Evolutionary conservation across 2,797 vertebrate genomes (phyloP).

Genomic region (Tiaroga cobitis): DNA sequence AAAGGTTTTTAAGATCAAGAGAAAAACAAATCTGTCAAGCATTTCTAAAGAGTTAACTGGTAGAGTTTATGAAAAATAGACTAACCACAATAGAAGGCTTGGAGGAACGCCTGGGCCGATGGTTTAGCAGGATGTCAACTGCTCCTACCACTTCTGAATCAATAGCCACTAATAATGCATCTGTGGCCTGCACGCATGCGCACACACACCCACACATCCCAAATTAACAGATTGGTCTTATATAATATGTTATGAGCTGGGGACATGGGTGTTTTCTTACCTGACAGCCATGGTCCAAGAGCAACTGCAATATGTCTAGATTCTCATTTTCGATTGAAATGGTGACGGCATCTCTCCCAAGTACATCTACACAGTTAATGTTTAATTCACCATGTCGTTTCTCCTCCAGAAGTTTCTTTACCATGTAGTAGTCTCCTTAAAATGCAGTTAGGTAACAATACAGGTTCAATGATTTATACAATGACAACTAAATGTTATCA

Average conservation of each 20-base stretch:
- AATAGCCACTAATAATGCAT: constrained; percentile 95
- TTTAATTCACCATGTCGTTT: constrained; percentile 93
- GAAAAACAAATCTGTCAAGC: too few species aligned
- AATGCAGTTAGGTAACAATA: constrained; percentile 36
- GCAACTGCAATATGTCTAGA: constrained; percentile 94
- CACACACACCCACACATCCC: not conserved
- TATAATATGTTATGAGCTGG: not conserved
- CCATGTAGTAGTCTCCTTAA: constrained; percentile 99
- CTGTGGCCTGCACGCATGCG: constrained; percentile 79
- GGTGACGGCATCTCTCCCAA: constrained; percentile 94
- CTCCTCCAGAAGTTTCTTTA: constrained; percentile 97
- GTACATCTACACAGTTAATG: constrained; percentile 95
- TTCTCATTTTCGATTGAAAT: constrained; percentile 98
- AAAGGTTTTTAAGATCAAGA: not conserved
- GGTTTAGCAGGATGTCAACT: constrained; percentile 97
- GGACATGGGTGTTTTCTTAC: constrained; percentile 69
- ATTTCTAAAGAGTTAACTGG: not conserved
- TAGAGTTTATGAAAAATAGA: constrained; percentile 48
- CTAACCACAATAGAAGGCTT: constrained; percentile 95
- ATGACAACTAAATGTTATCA: not conserved
- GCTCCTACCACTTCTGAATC: constrained; percentile 98
- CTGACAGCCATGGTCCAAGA: constrained; percentile 96
- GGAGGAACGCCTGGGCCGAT: constrained; percentile 90
- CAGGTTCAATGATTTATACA: not conserved
- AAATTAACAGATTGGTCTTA: not conserved